These are phyloP conservation scores for Acanthurus leucopareius DNA, from an alignment of 2,797 vertebrate species.

Conservation along the genomic window DNA sequence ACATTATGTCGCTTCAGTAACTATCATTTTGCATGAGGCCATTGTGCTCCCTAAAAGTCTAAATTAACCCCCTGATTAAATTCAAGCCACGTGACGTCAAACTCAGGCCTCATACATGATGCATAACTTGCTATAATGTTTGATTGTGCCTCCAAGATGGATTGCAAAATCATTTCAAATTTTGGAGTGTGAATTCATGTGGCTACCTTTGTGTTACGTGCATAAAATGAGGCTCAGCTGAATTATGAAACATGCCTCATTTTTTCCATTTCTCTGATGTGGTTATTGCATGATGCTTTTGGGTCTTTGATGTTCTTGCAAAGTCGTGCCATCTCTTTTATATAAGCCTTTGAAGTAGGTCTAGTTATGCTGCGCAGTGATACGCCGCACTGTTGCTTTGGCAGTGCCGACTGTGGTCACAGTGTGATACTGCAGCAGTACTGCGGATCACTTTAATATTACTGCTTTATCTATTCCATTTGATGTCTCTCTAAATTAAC, in stretches of 20 bases:
- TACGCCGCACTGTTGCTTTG: conserved; percentile 50
- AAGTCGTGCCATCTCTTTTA: conserved; percentile 74
- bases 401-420: conserved; percentile 69
- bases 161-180: conserved; percentile 34
- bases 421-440: conserved; percentile 65
- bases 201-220: conserved; percentile 32
- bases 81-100: background rate
- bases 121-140: background rate
- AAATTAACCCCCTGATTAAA: background rate
- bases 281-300: conserved; percentile 73
- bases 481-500: conserved; percentile 71
- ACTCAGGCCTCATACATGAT: background rate
- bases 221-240: conserved; percentile 37
- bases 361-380: conserved; percentile 55
- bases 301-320: conserved; percentile 78
- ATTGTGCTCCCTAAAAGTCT: background rate
- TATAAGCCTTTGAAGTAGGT: conserved; percentile 77
- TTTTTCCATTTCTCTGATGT: conserved; percentile 66
- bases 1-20: background rate
- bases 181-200: conserved; percentile 24
- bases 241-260: conserved; percentile 56
- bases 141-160: conserved; percentile 8
- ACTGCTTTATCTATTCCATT: conserved; percentile 69
- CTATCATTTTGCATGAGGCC: background rate
- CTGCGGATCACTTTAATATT: conserved; percentile 54